Conservation (phyloP, 2,888 invertebrate species). For the Deilephila elpenor region DNA sequence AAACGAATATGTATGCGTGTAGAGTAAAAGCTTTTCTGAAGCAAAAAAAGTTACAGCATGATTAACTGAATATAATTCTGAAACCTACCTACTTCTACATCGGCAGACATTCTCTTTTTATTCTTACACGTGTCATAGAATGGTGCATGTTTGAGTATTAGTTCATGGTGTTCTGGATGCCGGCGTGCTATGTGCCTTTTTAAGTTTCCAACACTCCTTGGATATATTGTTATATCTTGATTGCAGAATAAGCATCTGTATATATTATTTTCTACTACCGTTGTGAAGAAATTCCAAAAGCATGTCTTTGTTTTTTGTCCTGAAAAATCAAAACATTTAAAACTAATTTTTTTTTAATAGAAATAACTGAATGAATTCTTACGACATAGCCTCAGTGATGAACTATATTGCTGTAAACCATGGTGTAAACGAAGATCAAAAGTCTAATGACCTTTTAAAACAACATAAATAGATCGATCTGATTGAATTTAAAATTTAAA, state of each 20-base stretch:
- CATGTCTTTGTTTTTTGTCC: conserved; percentile 25
- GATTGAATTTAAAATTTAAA: too few species aligned
- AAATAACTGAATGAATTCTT: neutral
- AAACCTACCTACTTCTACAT: neutral
- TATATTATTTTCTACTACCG: neutral
- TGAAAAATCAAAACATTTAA: conserved; percentile 17
- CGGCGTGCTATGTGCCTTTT: conserved; percentile 24
- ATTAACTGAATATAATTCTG: neutral
- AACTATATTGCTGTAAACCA: too few species aligned
- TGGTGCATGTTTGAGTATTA: conserved; percentile 29
- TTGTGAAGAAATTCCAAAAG: conserved; percentile 30
- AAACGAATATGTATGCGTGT: neutral
- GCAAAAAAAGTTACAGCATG: neutral
- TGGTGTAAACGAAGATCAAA: too few species aligned
- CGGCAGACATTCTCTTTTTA: neutral
- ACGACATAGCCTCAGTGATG: too few species aligned
- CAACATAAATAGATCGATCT: too few species aligned
- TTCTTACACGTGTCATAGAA: conserved; percentile 1
- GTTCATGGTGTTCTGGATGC: conserved; percentile 21
- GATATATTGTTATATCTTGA: conserved; percentile 7
- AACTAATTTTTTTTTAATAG: neutral
- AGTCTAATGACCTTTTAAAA: too few species aligned
- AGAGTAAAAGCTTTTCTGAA: neutral
- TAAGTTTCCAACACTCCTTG: conserved; percentile 26
- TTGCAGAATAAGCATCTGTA: conserved; percentile 29